Evolutionary conservation across 2,888 invertebrate species (phyloP).

Genomic region (Anagyrus pseudococci): DNA sequence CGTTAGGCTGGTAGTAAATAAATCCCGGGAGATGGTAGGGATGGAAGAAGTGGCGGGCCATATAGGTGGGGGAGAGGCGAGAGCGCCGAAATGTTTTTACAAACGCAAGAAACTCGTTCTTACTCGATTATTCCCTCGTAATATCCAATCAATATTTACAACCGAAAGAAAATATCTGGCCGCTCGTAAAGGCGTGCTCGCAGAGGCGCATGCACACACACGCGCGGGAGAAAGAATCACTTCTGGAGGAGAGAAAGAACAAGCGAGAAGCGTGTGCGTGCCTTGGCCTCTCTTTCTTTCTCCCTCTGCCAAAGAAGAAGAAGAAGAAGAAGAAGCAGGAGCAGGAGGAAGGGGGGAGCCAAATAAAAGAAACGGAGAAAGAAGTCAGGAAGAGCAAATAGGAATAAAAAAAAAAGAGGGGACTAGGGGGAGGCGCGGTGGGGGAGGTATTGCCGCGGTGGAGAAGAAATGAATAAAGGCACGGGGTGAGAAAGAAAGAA

Average conservation of each 20-base stretch:
- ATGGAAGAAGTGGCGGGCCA: too few species aligned
- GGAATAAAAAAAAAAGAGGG: conserved; percentile 11
- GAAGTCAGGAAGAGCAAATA: conserved; percentile 30
- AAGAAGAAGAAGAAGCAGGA: background rate
- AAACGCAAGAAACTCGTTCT: background rate
- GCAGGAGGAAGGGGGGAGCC: background rate
- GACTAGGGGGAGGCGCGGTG: conserved; percentile 10
- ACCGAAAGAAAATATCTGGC: conserved; percentile 5
- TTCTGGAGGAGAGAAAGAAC: too few species aligned
- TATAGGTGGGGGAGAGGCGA: too few species aligned
- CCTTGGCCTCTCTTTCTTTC: too few species aligned
- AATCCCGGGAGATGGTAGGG: too few species aligned
- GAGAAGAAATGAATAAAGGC: conserved; percentile 41
- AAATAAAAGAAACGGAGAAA: conserved; percentile 34
- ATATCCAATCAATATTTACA: conserved; percentile 20
- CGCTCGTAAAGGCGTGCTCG: conserved; percentile 7
- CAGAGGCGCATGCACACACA: background rate
- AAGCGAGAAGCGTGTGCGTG: too few species aligned
- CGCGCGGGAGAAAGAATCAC: too few species aligned
- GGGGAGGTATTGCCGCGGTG: conserved; percentile 10
- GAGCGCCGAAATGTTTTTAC: background rate
- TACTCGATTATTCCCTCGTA: conserved; percentile 7
- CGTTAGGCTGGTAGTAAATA: too few species aligned
- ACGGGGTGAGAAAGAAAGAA: conserved; percentile 38
- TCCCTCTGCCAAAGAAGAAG: too few species aligned